Conservation (phyloP, 2,888 invertebrate genomes). For the Heliconius ethilla region DNA sequence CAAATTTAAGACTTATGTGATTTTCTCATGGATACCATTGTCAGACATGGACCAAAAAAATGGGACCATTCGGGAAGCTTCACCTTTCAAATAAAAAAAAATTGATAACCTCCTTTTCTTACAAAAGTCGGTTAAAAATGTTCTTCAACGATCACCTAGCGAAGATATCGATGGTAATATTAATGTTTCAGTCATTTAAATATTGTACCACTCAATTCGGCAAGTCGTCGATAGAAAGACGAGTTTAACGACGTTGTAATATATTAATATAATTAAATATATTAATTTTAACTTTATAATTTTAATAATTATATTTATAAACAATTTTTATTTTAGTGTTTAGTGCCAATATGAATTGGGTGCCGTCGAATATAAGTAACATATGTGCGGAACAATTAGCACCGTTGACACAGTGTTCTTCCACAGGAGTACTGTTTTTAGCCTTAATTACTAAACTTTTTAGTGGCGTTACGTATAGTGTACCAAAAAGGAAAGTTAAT, state of each 20-base stretch:
- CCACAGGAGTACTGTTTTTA: constrained; percentile 82
- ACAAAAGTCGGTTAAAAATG: background rate
- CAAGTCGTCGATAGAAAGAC: background rate
- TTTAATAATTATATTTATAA: background rate
- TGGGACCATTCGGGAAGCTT: too few relatives aligned
- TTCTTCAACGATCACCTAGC: background rate
- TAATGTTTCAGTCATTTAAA: background rate
- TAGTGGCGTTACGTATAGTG: constrained; percentile 75
- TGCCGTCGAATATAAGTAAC: constrained; percentile 80
- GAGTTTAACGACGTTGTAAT: background rate
- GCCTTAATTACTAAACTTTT: constrained; percentile 81
- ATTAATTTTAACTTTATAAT: background rate
- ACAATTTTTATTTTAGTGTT: background rate
- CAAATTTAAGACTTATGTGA: too few relatives aligned
- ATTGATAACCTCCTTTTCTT: too few relatives aligned
- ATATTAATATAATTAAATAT: background rate
- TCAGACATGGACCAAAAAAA: too few relatives aligned
- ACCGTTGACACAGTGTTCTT: constrained; percentile 81
- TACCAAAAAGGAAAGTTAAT: constrained; percentile 40
- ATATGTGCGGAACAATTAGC: constrained; percentile 79
- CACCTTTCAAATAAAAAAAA: too few relatives aligned
- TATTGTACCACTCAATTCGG: background rate
- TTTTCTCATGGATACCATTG: too few relatives aligned
- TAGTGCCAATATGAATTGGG: constrained; percentile 61
- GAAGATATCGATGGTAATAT: background rate